Base-by-base conservation (phyloP, 2,888 invertebrate species). In the Encarsia formosa region DNA sequence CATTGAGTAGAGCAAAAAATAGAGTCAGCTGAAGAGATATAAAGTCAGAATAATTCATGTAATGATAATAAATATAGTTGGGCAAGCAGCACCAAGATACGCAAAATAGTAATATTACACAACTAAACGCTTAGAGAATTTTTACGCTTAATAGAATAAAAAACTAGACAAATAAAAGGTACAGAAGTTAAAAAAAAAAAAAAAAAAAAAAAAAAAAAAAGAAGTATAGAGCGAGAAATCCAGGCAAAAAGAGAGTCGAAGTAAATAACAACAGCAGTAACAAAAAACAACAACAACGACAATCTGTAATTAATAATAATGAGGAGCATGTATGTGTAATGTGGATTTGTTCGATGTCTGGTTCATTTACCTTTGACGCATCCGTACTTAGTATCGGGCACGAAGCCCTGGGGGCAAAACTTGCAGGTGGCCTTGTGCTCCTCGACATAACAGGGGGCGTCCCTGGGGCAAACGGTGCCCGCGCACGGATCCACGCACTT, bases 361-460 rank as follows among this genome's bases (percentile, higher is more conserved):
- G 59, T 57, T 58, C 65, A 69, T 81, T 91, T 93, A 93, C 93
- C 92, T 92, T 91, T 90, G 79, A 89, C 85, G 83, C 93, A 94
- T 87, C 92, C 92, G 80, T 88, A 87, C 82, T 86, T 86, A 75
- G 88, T 84, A 80, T 93, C 91, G 77, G 89, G 87, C 80, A 86
- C 86, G 83, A 88, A 93, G 81, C 92, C 94, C 77, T 84, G 83
- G 73, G 93, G 91, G 82, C 94, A 94, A 84, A 90, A 91, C 85
- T 91, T 91, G 88, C 94, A 94, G 77, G 89, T 86, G 66, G 93
- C 88, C 79, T 88, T 90, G 81, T 94, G 94, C 77, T 92, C 90
- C 83, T 92, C 91, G 68, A 92, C 92, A 78, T 87, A 87, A 81
- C 94, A 94, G 68, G 93, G 92, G 64, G 90, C 87, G 72, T 85